These are phyloP conservation scores for Champsocephalus esox DNA, from an alignment of 2,797 vertebrate genomes.

Conservation along the genomic window DNA sequence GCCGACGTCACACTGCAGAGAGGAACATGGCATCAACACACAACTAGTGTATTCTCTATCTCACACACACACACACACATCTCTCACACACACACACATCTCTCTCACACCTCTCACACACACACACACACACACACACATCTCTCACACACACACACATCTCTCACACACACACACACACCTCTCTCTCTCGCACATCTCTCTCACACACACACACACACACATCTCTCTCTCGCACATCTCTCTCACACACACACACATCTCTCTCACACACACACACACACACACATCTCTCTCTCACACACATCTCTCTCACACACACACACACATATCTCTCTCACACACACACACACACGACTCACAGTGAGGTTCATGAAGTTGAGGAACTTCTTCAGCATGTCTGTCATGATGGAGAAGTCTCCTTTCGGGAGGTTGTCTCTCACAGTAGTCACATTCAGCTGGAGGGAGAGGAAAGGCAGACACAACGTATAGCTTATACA, in stretches of 20 bases:
- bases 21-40: conserved; percentile 26
- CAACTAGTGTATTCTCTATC: too few species aligned
- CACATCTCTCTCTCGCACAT: neutral
- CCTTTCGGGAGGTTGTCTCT: conserved; percentile 95
- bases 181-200: too few species aligned
- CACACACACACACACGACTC: conserved; percentile 75
- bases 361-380: conserved; percentile 99
- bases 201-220: neutral
- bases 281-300: too few species aligned
- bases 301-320: too few species aligned
- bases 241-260: too few species aligned
- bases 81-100: too few species aligned
- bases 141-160: too few species aligned
- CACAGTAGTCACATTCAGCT: conserved; percentile 98
- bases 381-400: conserved; percentile 99
- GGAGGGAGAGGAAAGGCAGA: conserved; percentile 13
- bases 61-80: conserved; percentile 3
- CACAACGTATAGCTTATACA: too few species aligned
- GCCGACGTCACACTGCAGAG: conserved; percentile 93
- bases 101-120: neutral
- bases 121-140: neutral
- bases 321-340: neutral
- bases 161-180: too few species aligned
- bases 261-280: too few species aligned
- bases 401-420: conserved; percentile 98